These are phyloP conservation scores for Stramonita haemastoma DNA, from an alignment of 2,888 invertebrate genomes.

Conservation along the genomic window DNA sequence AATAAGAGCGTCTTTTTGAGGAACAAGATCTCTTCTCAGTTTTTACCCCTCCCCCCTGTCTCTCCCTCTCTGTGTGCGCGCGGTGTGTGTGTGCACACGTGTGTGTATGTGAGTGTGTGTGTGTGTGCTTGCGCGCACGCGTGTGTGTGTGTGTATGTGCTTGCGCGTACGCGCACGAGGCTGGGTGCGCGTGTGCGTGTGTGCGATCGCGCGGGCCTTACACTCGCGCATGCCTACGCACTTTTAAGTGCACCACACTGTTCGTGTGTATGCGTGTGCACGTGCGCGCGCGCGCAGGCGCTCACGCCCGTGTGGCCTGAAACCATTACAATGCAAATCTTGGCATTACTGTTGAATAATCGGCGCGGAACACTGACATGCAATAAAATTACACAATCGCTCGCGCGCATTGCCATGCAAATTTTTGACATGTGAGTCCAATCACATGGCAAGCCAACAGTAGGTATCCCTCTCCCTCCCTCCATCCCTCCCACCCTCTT, in stretches of 20 bases:
- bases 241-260: not conserved
- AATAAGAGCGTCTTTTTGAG: too few relatives aligned
- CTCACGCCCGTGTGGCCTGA: not conserved
- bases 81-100: not conserved
- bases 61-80: not conserved
- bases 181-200: not conserved
- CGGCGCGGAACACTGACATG: slow-evolving; percentile 23
- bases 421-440: slow-evolving; percentile 37
- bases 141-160: not conserved
- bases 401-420: slow-evolving; percentile 33
- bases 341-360: slow-evolving; percentile 32
- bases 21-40: too few relatives aligned
- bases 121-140: too few relatives aligned
- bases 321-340: slow-evolving; percentile 27
- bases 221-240: too few relatives aligned
- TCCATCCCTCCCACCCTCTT: not conserved
- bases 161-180: too few relatives aligned
- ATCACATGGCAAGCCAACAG: slow-evolving; percentile 14
- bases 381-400: slow-evolving; percentile 39
- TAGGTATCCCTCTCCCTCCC: not conserved
- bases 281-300: not conserved
- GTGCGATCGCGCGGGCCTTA: too few relatives aligned
- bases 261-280: not conserved
- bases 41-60: too few relatives aligned
- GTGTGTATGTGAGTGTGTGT: not conserved